These are phyloP conservation scores for Pelobates fuscus DNA, from an alignment of 2,113 vertebrate genomes.

Conservation along the genomic window DNA sequence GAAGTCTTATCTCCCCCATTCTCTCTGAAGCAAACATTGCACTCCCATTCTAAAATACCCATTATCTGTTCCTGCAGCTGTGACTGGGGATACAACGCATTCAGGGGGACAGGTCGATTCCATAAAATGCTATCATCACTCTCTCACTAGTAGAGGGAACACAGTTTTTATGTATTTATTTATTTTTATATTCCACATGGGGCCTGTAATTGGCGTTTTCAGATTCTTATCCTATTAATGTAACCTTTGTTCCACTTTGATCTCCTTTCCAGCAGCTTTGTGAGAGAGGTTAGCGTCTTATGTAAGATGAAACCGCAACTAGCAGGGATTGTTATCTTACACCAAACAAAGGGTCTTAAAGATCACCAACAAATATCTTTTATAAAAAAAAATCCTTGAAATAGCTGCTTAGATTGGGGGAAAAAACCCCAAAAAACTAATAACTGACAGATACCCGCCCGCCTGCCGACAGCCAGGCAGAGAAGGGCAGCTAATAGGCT, in stretches of 20 bases:
- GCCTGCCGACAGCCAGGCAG: too few relatives aligned
- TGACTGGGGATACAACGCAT: neutral
- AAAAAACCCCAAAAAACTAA: too few relatives aligned
- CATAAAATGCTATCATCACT: neutral
- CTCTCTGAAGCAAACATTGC: constrained; percentile 14
- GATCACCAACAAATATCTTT: too few relatives aligned
- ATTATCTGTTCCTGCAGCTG: constrained; percentile 34
- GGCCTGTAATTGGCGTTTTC: constrained; percentile 4
- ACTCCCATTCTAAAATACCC: constrained; percentile 26
- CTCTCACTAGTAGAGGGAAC: neutral
- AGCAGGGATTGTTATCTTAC: too few relatives aligned
- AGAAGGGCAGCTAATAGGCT: too few relatives aligned
- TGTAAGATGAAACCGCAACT: neutral
- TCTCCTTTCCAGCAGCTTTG: neutral
- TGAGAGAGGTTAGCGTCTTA: neutral
- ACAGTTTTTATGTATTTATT: neutral
- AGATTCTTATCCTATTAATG: constrained; percentile 6
- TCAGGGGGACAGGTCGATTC: neutral
- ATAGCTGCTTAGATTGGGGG: too few relatives aligned
- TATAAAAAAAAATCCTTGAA: too few relatives aligned
- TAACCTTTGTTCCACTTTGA: neutral
- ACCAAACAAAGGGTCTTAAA: too few relatives aligned
- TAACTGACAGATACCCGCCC: too few relatives aligned
- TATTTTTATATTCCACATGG: neutral
- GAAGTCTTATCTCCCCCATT: constrained; percentile 16